Conservation (phyloP, 2,888 invertebrate species). For the Dione juno region DNA sequence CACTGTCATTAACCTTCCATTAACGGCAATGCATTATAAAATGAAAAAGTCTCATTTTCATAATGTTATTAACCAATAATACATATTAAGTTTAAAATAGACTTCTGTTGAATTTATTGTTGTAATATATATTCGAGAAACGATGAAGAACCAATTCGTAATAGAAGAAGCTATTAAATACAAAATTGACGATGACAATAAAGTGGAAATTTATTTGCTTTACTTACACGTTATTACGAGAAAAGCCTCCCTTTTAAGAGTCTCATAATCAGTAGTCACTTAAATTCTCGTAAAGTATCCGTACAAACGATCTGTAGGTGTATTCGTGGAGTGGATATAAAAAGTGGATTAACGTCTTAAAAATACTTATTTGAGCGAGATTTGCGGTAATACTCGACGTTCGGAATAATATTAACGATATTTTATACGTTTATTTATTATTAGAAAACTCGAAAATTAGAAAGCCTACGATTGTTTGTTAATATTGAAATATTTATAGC, state of each 20-base stretch:
- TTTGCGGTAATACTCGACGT: slow-evolving; percentile 60
- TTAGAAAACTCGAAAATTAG: slow-evolving; percentile 11
- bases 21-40: too few relatives aligned
- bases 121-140: neutral
- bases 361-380: slow-evolving; percentile 62
- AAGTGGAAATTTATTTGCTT: slow-evolving; percentile 47
- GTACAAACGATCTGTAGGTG: slow-evolving; percentile 62
- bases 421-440: slow-evolving; percentile 35
- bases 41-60: too few relatives aligned
- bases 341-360: slow-evolving; percentile 71
- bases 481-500: slow-evolving; percentile 41
- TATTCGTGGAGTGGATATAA: slow-evolving; percentile 58
- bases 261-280: slow-evolving; percentile 57
- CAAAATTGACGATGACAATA: slow-evolving; percentile 43
- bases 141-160: slow-evolving; percentile 9
- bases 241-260: slow-evolving; percentile 44
- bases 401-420: slow-evolving; percentile 46
- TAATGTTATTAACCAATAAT: too few relatives aligned
- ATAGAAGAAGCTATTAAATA: slow-evolving; percentile 33
- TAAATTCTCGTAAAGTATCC: slow-evolving; percentile 61
- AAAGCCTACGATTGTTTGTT: slow-evolving; percentile 20
- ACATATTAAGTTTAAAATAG: too few relatives aligned
- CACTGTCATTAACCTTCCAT: too few relatives aligned
- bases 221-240: slow-evolving; percentile 44
- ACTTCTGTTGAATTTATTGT: neutral